These are phyloP conservation scores for Limenitis camilla DNA, from an alignment of 2,888 invertebrate genomes.

Conservation along the genomic window DNA sequence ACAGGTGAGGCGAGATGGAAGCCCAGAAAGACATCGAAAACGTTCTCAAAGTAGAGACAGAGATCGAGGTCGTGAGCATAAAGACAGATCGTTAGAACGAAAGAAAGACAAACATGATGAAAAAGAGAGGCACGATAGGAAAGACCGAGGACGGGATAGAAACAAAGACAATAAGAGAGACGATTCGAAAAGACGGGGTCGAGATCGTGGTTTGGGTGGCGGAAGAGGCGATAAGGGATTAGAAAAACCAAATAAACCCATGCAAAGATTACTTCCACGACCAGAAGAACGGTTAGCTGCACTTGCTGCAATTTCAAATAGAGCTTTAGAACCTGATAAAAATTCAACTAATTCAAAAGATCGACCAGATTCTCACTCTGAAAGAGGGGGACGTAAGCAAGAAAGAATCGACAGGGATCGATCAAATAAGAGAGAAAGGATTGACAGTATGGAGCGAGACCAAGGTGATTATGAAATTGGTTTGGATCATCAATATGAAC, in stretches of 20 bases:
- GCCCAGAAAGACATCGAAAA: slow-evolving; percentile 59
- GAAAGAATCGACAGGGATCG: slow-evolving; percentile 70
- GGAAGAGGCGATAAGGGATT: slow-evolving; percentile 68
- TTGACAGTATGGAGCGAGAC: slow-evolving; percentile 66
- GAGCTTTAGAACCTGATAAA: slow-evolving; percentile 61
- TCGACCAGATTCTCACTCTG: slow-evolving; percentile 62
- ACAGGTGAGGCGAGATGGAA: slow-evolving; percentile 54
- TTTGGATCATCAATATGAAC: slow-evolving; percentile 64
- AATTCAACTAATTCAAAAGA: slow-evolving; percentile 65
- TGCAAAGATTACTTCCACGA: slow-evolving; percentile 77
- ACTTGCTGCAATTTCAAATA: slow-evolving; percentile 70
- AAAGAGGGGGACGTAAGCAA: slow-evolving; percentile 63
- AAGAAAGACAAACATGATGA: slow-evolving; percentile 73
- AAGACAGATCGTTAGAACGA: slow-evolving; percentile 64
- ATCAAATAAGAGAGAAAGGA: slow-evolving; percentile 63
- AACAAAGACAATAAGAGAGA: slow-evolving; percentile 71
- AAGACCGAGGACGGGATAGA: slow-evolving; percentile 80
- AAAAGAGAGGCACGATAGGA: slow-evolving; percentile 77
- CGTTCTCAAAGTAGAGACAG: slow-evolving; percentile 63
- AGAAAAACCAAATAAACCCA: slow-evolving; percentile 76
- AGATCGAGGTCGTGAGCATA: slow-evolving; percentile 69
- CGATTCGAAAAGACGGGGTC: slow-evolving; percentile 68
- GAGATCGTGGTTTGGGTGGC: slow-evolving; percentile 64
- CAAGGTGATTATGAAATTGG: slow-evolving; percentile 64
- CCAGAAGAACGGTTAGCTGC: slow-evolving; percentile 78